Evolutionary conservation across 2,797 vertebrate species (phyloP), one percentile per base, ranked within the genome.

Genomic region (Cichlasoma orientale): DNA sequence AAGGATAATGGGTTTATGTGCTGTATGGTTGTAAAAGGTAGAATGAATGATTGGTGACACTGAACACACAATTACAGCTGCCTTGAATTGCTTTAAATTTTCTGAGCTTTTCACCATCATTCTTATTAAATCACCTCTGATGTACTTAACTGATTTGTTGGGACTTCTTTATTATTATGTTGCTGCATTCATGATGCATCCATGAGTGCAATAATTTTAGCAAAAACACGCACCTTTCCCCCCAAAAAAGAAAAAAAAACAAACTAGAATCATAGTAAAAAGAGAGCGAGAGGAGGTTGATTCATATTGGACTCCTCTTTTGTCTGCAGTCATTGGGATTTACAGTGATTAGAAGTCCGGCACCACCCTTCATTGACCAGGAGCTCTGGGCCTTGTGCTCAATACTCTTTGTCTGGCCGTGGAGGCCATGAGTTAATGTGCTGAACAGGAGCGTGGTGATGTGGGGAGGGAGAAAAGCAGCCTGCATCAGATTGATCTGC

Each of bases 311-410:
- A 80, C 79, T 75, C 59, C 54, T 41, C 23, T 72, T 89, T 89
- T 90, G 85, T 89, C 83, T 90, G 86, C 83, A 79, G 82, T 80
- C 74, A 87, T 72, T 77, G 81, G 85, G 90, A 84, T 79, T 84
- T 59, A 54, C 71, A 73, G 78, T 89, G 90, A 91, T 92, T 91
- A 88, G 83, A 91, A 85, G 88, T 86, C 84, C 19, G 66, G 85
- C 89, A 88, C 89, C 84, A 84, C 54, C 84, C 82, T 68, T 59
- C 77, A 93, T 93, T 71, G 89, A 94, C 89, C 85, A 29, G 75
- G 41, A 85, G 82, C 89, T 87, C 56, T 74, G 79, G 78, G 82
- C 75, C 80, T 81, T 10, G 25, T 69, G 87, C 77, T 92, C 90
- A 75, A 92, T 92, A 90, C 71, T 77, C 82, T 90, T 88, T 83